Base-by-base conservation (phyloP, 2,797 vertebrate genomes). In the Pipistrellus pygmaeus region DNA sequence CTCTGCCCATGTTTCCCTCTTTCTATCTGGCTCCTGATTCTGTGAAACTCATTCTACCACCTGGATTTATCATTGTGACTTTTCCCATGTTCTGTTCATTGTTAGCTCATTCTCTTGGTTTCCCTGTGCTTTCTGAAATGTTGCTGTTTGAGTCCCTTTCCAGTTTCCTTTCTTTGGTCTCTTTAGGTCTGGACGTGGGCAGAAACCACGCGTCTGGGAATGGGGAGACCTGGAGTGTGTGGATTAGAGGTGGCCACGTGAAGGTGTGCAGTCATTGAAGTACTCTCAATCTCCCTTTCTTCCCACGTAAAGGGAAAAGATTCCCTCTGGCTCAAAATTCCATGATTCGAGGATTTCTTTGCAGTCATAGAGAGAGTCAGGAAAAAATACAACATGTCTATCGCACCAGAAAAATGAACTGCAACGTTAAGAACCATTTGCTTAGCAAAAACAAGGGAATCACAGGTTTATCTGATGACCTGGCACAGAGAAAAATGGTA, bases 381-480 rank as follows among this genome's bases (percentile, higher is more conserved):
- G 27, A 25, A 75, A 89, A 84, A 78, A 81, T 60, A 55, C 8
- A 88, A 27, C 71, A 57, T 48, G 64, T 60, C 41, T 48, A 27
- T 72, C 85, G 87, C n/a, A 69, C 53, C 55, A 87, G 85, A 82
- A 94, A 85, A 93, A 55, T 71, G 20, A 85, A 84, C 13, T 46
- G 48, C 51, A 64, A 75, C 18, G 20, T 77, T 77, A 84, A 4
- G 46, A 93, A 44, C 41, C 71, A 71, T 80, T 96, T 8, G 32
- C 53, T 91, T 83, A 62, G 78, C 62, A 94, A 95, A 93, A 95
- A 73, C 77, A 94, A 91, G 48, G 84, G 46, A 53, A 91, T 93
- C 64, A 68, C 55, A 96, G 71, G 62, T 72, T 96, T 94, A 44
- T 93, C 92, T 95, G 68, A 75, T 96, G 57, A 64, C 71, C n/a